A percentile compares a stretch with the other conserved stretches of the same genome.
Conservation (phyloP, 2,888 invertebrate genomes). For the Polydrusus tereticollis region DNA sequence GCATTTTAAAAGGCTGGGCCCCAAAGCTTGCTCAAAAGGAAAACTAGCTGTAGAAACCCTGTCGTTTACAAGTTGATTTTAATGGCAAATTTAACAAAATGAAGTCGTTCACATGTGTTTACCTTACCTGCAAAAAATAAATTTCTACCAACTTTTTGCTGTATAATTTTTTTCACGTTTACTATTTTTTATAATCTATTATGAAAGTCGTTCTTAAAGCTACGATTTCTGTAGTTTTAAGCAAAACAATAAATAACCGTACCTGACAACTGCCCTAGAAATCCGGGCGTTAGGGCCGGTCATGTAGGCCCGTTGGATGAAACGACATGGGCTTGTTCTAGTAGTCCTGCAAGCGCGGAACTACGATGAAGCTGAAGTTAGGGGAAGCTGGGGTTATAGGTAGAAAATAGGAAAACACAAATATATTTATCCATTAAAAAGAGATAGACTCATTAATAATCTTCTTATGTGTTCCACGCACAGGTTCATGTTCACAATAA, state of each 20-base stretch:
- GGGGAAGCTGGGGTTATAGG: too few species aligned
- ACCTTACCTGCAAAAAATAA: constrained; percentile 19
- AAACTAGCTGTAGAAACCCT: not conserved
- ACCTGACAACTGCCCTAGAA: not conserved
- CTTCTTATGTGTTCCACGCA: too few species aligned
- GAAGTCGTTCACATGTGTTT: not conserved
- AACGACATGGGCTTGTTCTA: too few species aligned
- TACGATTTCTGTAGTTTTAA: not conserved
- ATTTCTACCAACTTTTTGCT: not conserved
- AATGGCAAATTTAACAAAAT: constrained; percentile 14
- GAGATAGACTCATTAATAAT: too few species aligned
- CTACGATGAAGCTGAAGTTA: too few species aligned
- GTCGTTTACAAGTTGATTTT: not conserved
- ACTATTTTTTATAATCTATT: not conserved
- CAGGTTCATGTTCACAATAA: too few species aligned
- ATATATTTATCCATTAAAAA: too few species aligned
- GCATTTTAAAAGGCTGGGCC: not conserved
- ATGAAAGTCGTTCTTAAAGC: not conserved
- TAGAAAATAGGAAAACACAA: too few species aligned
- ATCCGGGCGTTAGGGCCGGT: not conserved
- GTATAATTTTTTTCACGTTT: not conserved
- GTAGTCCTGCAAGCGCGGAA: too few species aligned
- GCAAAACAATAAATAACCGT: too few species aligned
- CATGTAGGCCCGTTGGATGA: too few species aligned
- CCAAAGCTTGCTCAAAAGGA: not conserved